Percentiles rank a stretch among this genome's conserved stretches.
Evolutionary conservation across 2,888 invertebrate genomes (phyloP).

Genomic region (Phyto melanocephala): DNA sequence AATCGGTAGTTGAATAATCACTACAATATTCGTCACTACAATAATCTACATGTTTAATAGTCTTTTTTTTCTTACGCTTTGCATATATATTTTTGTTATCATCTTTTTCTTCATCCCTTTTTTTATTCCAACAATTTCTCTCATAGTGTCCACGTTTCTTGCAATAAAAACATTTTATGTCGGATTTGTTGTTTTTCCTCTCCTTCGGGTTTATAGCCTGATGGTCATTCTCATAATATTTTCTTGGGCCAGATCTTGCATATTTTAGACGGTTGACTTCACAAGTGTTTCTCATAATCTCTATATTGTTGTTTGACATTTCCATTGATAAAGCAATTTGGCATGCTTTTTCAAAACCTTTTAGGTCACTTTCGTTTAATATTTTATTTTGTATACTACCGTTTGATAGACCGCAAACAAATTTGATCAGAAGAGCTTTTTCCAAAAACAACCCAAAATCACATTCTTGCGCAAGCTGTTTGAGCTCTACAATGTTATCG

Average conservation of each 20-base stretch:
- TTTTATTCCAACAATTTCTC: slow-evolving; percentile 12
- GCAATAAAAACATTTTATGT: slow-evolving; percentile 17
- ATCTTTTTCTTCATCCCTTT: neutral
- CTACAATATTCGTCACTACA: neutral
- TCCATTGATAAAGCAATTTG: neutral
- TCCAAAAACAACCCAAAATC: slow-evolving; percentile 20
- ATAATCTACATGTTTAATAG: slow-evolving; percentile 4
- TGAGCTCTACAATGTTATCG: slow-evolving; percentile 35
- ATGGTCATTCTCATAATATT: neutral
- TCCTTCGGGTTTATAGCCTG: neutral
- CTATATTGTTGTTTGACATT: no score
- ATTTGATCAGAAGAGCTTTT: neutral
- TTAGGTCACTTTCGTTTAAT: neutral
- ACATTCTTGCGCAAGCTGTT: slow-evolving; percentile 19
- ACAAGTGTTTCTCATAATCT: no score
- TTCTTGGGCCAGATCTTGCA: neutral
- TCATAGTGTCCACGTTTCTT: neutral
- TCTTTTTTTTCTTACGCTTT: neutral
- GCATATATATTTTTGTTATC: neutral
- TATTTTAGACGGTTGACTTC: neutral
- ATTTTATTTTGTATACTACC: neutral
- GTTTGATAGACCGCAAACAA: slow-evolving; percentile 17
- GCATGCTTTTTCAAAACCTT: slow-evolving; percentile 22
- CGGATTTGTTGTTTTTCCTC: neutral
- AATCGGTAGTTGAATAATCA: neutral